Base-by-base conservation (phyloP, 2,888 invertebrate genomes). In the Drosophila subquinaria region DNA sequence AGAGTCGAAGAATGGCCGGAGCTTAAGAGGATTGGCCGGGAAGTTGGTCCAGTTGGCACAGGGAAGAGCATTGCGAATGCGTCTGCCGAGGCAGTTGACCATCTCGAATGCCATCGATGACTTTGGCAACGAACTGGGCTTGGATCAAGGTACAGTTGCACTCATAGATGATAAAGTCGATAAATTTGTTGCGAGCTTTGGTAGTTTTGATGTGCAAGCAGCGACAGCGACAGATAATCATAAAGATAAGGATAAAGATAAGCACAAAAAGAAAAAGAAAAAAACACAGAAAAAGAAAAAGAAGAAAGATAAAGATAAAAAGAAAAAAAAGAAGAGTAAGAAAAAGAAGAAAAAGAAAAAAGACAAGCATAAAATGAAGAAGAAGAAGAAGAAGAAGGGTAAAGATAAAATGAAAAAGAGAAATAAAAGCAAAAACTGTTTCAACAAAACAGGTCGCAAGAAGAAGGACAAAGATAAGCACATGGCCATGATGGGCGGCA, bases 401-500 rank as follows among this genome's bases (percentile, higher is more conserved):
- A 56, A 63, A 11, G 59, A 77, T 4, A 51, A 75, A n/a, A 64
- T 63, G 9, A 62, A 73, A 20, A 63, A 65, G 11, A 62, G 65
- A 78, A 65, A 74, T 52, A 88, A 79, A 83, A 65, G 69, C 59
- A 78, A 88, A 92, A 87, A 76, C 76, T 89, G 87, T 82, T 85
- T 78, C 78, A 81, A 82, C 70, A 87, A 83, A 80, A 80, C 91
- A 94, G 95, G 94, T 79, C 94, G 95, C 76, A 94, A 93, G 90
- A 94, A 94, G 92, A 92, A 93, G 88, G 90, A 91, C 84, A 90
- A 92, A 90, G 84, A 92, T 84, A 91, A 93, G 81, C 93, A 94
- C 63, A 94, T 94, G 91, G 90, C 95, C 89, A 93, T 95, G 93
- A 93, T 95, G 93, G 95, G 94, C 64, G 95, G 94, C 70, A 91